These are phyloP conservation scores for Phenganax subtilis DNA, from an alignment of 92 coral and sea anemone genomes.

Conservation along the genomic window DNA sequence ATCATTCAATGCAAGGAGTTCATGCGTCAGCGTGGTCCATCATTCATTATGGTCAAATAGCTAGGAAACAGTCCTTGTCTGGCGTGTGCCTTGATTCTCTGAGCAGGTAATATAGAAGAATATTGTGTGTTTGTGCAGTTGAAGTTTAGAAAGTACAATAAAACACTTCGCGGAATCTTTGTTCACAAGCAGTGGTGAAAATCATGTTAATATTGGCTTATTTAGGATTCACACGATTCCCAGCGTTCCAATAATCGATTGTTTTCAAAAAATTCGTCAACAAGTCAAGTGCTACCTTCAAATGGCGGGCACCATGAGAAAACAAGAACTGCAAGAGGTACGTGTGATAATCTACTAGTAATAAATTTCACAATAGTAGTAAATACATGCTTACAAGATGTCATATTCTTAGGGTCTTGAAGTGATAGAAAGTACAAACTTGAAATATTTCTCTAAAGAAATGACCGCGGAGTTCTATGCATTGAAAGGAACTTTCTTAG, in stretches of 20 bases:
- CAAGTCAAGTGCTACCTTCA: conserved; percentile 97
- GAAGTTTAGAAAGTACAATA: too few relatives aligned
- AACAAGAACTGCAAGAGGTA: conserved; percentile 94
- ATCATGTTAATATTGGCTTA: not conserved
- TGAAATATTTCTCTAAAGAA: conserved; percentile 94
- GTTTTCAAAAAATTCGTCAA: conserved; percentile 97
- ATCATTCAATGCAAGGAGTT: conserved; percentile 97
- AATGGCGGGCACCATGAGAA: conserved; percentile 99
- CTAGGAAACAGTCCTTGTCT: conserved; percentile 87
- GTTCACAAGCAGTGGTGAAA: too few relatives aligned
- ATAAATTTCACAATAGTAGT: not conserved
- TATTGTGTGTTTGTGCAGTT: too few relatives aligned
- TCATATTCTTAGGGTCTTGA: conserved; percentile 70
- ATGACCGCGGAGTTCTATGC: conserved; percentile 99
- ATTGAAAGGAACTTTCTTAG: conserved; percentile 94
- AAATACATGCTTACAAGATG: too few relatives aligned
- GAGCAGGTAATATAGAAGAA: conserved; percentile 83
- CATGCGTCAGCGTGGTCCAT: conserved; percentile 99
- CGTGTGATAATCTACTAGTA: not conserved
- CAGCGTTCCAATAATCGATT: conserved; percentile 97
- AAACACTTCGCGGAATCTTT: too few relatives aligned
- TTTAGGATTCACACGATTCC: conserved; percentile 95
- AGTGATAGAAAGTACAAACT: conserved; percentile 92
- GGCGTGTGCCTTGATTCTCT: conserved; percentile 95
- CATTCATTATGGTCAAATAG: conserved; percentile 93